phyloP scores from a whole-genome alignment of 1,140 invertebrate genomes.

The Parasteatoda tepidariorum region DNA sequence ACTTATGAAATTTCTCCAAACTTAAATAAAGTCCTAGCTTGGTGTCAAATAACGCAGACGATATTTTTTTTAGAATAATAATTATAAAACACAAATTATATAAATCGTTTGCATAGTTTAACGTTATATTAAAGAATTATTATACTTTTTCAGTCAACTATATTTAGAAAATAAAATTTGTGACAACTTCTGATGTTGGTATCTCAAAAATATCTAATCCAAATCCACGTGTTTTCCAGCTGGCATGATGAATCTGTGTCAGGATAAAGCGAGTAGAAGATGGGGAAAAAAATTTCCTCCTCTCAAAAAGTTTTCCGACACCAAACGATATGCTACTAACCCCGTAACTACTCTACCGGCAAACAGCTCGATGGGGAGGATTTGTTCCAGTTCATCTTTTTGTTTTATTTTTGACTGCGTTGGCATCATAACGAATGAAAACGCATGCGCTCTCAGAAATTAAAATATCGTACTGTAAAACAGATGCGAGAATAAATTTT shows the following conservation, averaged over 20 bases:
- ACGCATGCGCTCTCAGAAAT: not conserved
- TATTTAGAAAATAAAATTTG: not conserved
- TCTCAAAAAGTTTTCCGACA: not conserved
- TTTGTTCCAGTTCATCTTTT: not conserved
- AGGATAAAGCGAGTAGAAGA: not conserved
- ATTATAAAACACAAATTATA: not conserved
- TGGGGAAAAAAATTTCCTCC: not conserved
- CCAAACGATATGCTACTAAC: not conserved
- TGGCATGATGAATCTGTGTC: not conserved
- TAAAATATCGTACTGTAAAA: too few relatives aligned
- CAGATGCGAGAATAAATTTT: too few relatives aligned
- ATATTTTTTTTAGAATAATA: not conserved
- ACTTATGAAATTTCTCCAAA: too few relatives aligned
- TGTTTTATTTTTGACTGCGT: not conserved
- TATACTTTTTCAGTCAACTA: not conserved
- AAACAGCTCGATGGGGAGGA: not conserved
- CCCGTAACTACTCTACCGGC: slow-evolving; percentile 18
- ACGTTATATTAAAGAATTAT: not conserved
- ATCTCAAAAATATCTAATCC: not conserved
- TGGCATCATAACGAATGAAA: not conserved
- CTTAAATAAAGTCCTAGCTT: too few relatives aligned
- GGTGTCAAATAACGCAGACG: too few relatives aligned
- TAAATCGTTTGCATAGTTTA: not conserved
- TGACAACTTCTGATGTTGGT: not conserved
- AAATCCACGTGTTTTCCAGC: not conserved